Percentiles rank a stretch among this genome's conserved stretches.
Conservation (phyloP, 2,797 vertebrate species). For the Myiotriccus ornatus region DNA sequence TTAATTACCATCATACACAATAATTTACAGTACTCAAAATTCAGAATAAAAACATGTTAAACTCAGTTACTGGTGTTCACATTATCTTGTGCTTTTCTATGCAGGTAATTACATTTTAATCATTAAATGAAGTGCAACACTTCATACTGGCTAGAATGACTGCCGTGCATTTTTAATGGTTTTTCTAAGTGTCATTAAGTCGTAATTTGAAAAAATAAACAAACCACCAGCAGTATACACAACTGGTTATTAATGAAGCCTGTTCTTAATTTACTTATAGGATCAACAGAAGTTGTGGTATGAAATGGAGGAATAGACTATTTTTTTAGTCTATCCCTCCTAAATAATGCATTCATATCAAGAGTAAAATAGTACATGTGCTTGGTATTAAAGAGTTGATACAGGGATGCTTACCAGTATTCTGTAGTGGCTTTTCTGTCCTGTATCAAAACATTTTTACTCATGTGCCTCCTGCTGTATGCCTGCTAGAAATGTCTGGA, state of each 20-base stretch:
- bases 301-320: neutral
- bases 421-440: neutral
- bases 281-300: neutral
- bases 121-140: slow-evolving; percentile 52
- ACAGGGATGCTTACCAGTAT: rapidly evolving
- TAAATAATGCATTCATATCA: neutral
- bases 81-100: slow-evolving; percentile 45
- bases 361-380: neutral
- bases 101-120: slow-evolving; percentile 60
- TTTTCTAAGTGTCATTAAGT: slow-evolving; percentile 49
- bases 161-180: slow-evolving; percentile 55
- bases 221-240: neutral
- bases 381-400: neutral
- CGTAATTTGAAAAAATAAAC: slow-evolving; percentile 46
- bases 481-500: neutral
- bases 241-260: slow-evolving; percentile 2
- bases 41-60: slow-evolving; percentile 10
- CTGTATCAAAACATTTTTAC: neutral
- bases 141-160: slow-evolving; percentile 43
- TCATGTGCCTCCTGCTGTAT: neutral
- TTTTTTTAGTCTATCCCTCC: neutral
- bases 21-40: neutral
- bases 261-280: slow-evolving; percentile 8
- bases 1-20: neutral
- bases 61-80: neutral